Conservation (phyloP, 2,113 vertebrate species). For the Sapayoa aenigma region DNA sequence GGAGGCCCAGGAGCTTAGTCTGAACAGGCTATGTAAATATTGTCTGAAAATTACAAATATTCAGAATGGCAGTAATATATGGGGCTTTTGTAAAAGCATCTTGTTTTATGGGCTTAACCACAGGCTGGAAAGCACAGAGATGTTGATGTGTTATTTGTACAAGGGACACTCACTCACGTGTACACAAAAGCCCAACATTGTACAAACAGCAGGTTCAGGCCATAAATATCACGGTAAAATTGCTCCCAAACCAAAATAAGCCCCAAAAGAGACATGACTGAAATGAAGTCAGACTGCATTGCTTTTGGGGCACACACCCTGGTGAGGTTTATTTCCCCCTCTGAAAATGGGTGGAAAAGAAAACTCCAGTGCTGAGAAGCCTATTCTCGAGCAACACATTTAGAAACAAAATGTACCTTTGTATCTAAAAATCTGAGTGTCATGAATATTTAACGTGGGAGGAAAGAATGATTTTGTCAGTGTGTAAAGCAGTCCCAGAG, state of each 20-base stretch:
- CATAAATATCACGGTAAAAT: conserved; percentile 57
- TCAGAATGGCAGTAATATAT: conserved; percentile 55
- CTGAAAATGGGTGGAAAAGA: neutral
- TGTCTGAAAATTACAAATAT: conserved; percentile 66
- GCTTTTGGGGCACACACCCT: neutral
- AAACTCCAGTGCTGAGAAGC: conserved; percentile 51
- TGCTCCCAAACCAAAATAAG: conserved; percentile 52
- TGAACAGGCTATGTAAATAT: conserved; percentile 56
- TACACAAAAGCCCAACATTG: conserved; percentile 30
- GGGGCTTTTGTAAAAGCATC: conserved; percentile 51
- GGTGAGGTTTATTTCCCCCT: neutral
- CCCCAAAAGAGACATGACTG: conserved; percentile 13
- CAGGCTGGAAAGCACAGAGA: neutral
- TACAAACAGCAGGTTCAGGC: conserved; percentile 41
- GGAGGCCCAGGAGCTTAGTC: neutral
- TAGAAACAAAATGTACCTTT: conserved; percentile 79
- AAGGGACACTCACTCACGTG: conserved; percentile 22
- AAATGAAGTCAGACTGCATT: conserved; percentile 27
- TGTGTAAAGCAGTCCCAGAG: conserved; percentile 71
- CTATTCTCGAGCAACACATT: conserved; percentile 69
- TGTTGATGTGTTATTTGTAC: conserved; percentile 27
- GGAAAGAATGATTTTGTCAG: conserved; percentile 78
- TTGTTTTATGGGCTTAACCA: conserved; percentile 61
- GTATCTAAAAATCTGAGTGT: conserved; percentile 73
- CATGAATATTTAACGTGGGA: conserved; percentile 78